Conservation (phyloP, 2,888 invertebrate species). For the Noctua comes region DNA sequence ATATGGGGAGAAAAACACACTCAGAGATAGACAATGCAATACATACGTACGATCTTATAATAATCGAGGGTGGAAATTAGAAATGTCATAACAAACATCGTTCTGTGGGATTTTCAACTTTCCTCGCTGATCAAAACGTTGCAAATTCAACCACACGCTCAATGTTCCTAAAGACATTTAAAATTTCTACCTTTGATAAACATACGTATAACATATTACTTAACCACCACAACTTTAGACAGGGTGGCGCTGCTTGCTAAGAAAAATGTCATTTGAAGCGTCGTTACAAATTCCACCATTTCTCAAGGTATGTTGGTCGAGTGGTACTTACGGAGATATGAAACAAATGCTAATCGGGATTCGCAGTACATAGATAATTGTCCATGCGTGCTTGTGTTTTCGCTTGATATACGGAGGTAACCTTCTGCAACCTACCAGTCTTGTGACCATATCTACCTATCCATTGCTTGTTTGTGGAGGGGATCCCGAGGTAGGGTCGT, state of each 20-base stretch:
- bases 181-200: background rate
- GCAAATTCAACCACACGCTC: background rate
- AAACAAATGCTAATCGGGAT: background rate
- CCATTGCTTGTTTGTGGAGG: slow-evolving; percentile 9
- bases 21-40: background rate
- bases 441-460: background rate
- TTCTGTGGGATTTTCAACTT: background rate
- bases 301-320: background rate
- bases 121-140: background rate
- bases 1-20: background rate
- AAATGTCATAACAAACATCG: background rate
- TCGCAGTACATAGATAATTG: background rate
- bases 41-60: too few species aligned
- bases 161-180: background rate
- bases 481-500: slow-evolving; percentile 12
- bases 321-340: background rate
- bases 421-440: background rate
- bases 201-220: background rate
- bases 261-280: background rate
- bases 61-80: background rate
- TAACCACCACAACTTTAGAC: background rate
- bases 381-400: background rate
- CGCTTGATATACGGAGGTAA: background rate
- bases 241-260: background rate
- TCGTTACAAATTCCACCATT: background rate